Evolutionary conservation across 2,797 vertebrate genomes (phyloP).

Genomic region (Cygnus olor): DNA sequence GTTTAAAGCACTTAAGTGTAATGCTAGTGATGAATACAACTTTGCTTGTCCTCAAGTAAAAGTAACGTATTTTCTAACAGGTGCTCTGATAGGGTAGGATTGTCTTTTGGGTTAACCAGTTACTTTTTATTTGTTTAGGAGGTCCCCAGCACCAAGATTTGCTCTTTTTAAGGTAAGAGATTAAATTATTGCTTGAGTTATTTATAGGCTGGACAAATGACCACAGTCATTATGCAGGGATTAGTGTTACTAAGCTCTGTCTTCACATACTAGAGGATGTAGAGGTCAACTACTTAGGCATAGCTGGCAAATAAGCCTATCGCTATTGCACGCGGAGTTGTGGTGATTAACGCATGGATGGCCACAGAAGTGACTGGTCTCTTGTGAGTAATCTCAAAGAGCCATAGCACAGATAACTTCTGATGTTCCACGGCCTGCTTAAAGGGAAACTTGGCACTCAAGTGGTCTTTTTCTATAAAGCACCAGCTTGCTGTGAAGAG

Average conservation of each 20-base stretch:
- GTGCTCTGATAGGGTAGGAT: not conserved
- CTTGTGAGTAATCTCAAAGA: not conserved
- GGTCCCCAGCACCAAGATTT: not conserved
- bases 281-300: not conserved
- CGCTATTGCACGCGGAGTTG: no score
- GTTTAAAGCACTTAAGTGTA: rapidly evolving
- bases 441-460: not conserved
- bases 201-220: not conserved
- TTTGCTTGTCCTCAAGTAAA: not conserved
- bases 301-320: not conserved
- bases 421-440: rapidly evolving
- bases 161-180: not conserved
- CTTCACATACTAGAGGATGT: not conserved
- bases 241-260: not conserved
- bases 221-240: not conserved
- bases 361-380: not conserved
- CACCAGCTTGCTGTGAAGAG: no score
- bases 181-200: not conserved
- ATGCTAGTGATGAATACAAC: not conserved
- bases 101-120: not conserved
- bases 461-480: not conserved
- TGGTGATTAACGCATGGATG: rapidly evolving
- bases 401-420: rapidly evolving
- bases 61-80: not conserved
- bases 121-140: not conserved